Conservation (phyloP, 2,113 vertebrate species). For the Telmatochromis sp. region DNA sequence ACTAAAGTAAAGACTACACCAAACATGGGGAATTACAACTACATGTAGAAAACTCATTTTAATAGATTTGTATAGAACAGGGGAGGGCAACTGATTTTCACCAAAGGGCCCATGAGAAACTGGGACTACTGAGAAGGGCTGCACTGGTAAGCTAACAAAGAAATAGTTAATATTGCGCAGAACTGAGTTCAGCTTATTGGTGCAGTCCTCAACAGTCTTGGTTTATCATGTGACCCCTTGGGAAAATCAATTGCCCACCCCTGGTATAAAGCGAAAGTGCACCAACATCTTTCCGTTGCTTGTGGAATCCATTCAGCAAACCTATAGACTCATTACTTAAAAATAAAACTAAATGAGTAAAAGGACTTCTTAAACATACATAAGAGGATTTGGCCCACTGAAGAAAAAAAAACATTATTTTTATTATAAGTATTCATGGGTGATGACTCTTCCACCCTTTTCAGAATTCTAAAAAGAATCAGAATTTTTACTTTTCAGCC, state of each 20-base stretch:
- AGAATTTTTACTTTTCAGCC: neutral
- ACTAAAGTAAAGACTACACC: neutral
- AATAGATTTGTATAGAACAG: neutral
- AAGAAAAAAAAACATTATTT: neutral
- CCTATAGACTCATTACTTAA: neutral
- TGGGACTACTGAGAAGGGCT: neutral
- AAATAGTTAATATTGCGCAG: neutral
- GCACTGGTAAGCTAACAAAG: neutral
- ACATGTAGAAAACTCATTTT: neutral
- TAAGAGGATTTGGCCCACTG: rapidly evolving
- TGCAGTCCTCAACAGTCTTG: neutral
- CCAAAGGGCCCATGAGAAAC: neutral
- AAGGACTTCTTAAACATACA: neutral
- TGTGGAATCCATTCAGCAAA: neutral
- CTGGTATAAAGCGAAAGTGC: neutral
- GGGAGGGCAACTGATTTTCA: neutral
- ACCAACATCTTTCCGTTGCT: neutral
- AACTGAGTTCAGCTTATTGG: neutral
- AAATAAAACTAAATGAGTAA: neutral
- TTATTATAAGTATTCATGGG: neutral
- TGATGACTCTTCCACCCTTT: neutral
- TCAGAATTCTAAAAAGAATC: rapidly evolving
- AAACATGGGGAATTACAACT: neutral
- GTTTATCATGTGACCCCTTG: neutral
- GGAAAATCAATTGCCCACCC: neutral